These are phyloP conservation scores for Caretta caretta DNA, from an alignment of 2,113 vertebrate species.

Conservation along the genomic window DNA sequence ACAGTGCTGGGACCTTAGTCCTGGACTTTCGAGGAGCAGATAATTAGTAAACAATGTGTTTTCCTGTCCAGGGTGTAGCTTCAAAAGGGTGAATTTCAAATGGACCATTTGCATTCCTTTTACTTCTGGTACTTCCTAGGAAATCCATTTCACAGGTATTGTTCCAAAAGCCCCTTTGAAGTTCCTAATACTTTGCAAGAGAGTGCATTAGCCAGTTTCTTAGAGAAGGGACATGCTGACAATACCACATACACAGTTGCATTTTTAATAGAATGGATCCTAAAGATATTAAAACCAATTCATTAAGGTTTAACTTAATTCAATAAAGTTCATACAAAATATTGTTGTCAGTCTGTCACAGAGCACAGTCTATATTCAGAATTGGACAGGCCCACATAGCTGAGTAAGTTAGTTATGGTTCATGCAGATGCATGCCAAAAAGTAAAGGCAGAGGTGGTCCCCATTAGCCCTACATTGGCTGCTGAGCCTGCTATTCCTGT, in stretches of 20 bases:
- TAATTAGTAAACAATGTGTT: background rate
- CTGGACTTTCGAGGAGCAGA: background rate
- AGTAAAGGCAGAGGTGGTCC: background rate
- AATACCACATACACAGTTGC: background rate
- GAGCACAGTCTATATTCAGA: background rate
- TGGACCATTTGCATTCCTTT: background rate
- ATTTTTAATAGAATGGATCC: background rate
- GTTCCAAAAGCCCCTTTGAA: background rate
- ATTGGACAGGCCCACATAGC: background rate
- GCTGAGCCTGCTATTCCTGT: background rate
- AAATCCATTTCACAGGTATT: background rate
- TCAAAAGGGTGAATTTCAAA: background rate
- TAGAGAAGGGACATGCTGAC: background rate
- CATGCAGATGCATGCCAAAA: background rate
- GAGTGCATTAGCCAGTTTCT: background rate
- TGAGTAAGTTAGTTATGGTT: background rate
- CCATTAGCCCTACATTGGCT: background rate
- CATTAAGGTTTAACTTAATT: background rate
- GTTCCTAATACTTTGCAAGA: background rate
- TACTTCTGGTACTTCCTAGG: background rate
- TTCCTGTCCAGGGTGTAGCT: background rate
- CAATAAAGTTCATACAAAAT: background rate
- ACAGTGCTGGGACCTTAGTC: background rate
- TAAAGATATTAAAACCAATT: background rate
- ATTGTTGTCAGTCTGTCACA: background rate